Evolutionary conservation across 2,797 vertebrate genomes (phyloP).

Genomic region (Columba guinea): DNA sequence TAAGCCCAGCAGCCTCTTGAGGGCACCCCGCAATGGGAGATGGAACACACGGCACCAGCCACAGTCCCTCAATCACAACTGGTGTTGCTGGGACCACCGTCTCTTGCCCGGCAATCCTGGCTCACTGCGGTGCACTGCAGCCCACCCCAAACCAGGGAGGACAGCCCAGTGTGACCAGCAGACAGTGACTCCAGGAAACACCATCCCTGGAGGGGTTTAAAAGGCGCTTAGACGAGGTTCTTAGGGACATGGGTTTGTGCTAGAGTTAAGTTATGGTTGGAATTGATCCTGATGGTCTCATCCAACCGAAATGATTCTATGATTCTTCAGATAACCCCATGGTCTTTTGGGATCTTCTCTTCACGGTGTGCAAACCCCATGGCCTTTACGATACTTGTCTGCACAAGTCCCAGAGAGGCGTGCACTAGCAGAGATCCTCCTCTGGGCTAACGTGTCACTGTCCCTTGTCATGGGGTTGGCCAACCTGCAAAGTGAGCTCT

Average conservation of each 20-base stretch:
- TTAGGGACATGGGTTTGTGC: too few species aligned
- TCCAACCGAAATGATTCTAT: too few species aligned
- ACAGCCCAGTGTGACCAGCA: neutral
- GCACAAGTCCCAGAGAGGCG: neutral
- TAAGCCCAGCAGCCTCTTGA: conserved; percentile 41
- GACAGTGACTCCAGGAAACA: neutral
- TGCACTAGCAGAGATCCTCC: neutral
- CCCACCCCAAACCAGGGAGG: neutral
- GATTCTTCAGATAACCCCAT: neutral
- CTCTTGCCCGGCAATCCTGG: neutral
- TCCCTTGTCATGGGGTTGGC: neutral
- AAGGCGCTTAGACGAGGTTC: too few species aligned
- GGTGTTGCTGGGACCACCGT: neutral
- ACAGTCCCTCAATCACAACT: accelerated
- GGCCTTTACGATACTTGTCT: neutral
- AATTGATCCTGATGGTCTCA: too few species aligned
- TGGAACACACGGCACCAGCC: neutral
- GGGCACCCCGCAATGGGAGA: neutral
- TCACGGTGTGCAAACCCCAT: neutral
- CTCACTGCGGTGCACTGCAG: accelerated
- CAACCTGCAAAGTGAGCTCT: neutral
- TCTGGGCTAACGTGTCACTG: neutral
- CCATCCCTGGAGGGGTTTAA: too few species aligned
- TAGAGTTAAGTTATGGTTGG: too few species aligned
- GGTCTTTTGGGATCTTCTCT: neutral